Evolutionary conservation across 2,797 vertebrate species (phyloP).

Genomic region (Sandelia bainsii): DNA sequence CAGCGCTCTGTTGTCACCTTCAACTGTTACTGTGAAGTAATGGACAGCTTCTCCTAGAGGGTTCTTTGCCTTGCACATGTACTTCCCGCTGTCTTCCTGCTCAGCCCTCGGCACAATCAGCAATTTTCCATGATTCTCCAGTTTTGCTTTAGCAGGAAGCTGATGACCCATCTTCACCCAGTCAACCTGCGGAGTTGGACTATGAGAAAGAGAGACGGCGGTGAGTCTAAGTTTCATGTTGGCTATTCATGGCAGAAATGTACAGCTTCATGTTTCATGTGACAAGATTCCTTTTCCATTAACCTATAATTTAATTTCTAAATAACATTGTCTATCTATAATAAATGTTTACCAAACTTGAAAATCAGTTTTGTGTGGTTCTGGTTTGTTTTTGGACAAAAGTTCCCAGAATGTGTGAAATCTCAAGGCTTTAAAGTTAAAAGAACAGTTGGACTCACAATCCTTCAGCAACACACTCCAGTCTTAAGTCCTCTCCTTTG

Average conservation of each 20-base stretch:
- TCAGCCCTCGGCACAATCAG: conserved; percentile 87
- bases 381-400: neutral
- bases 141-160: conserved; percentile 79
- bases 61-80: conserved; percentile 92
- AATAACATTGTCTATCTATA: too few species aligned
- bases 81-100: conserved; percentile 87
- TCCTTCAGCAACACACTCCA: conserved; percentile 97
- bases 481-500: conserved; percentile 89
- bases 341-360: too few species aligned
- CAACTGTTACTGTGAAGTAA: conserved; percentile 89
- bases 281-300: too few species aligned
- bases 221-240: neutral
- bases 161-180: conserved; percentile 87
- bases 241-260: neutral
- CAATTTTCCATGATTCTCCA: conserved; percentile 88
- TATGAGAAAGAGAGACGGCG: conserved; percentile 57
- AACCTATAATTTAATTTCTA: too few species aligned
- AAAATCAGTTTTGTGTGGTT: neutral
- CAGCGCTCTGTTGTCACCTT: conserved; percentile 84
- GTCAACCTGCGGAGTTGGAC: conserved; percentile 91
- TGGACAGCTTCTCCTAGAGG: conserved; percentile 82
- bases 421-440: neutral
- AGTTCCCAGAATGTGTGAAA: neutral
- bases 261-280: too few species aligned
- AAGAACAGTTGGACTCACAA: conserved; percentile 87